Base-by-base conservation (phyloP, 2,888 invertebrate species). In the Eustalomyia histrio region DNA sequence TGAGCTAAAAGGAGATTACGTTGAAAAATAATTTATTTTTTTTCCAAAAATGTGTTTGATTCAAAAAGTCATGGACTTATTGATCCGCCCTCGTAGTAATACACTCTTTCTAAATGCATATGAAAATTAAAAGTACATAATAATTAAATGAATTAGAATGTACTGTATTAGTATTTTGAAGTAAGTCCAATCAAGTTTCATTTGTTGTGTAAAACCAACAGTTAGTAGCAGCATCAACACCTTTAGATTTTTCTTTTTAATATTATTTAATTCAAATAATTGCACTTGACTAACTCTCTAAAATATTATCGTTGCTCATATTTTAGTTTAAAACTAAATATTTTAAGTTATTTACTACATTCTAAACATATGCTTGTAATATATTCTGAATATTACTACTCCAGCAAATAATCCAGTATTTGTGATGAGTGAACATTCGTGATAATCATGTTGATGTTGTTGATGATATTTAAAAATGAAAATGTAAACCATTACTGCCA, bases 361-460 rank as follows among this genome's bases (percentile, higher is more conserved):
- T 2, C 14, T 3, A 47, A n/a, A 47, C n/a, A 12, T 12, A n/a
- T n/a, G n/a, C 43, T n/a, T n/a, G 5, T n/a, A 47, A n/a, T 7
- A 39, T 14, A 39, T 39, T 39, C 10, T 14, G 14, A 39, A 39
- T 39, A 14, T 1, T 39, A 39, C 43, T n/a, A 2, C 43, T 53
- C 5, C 4, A 29, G n/a, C n/a, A n/a, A n/a, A 7, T 74, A 74
- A 67, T 67, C 52, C 43, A 60, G 52, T 52, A 52, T 33, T 67
- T 24, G 39, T 74, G 74, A 74, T 67, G 67, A 60, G 60, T 74
- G 52, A 35, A 60, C 21, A 74, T 60, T 67, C 57, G n/a, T 67
- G 65, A 67, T 74, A 60, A 74, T 67, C 39, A 67, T 74, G 29
- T 60, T 67, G 65, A 69, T 79, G 53, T 47, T 79, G 65, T 65